Percentiles rank a stretch among this genome's conserved stretches.
Conservation (phyloP, 1,140 invertebrate species). For the Trichogramma pretiosum region DNA sequence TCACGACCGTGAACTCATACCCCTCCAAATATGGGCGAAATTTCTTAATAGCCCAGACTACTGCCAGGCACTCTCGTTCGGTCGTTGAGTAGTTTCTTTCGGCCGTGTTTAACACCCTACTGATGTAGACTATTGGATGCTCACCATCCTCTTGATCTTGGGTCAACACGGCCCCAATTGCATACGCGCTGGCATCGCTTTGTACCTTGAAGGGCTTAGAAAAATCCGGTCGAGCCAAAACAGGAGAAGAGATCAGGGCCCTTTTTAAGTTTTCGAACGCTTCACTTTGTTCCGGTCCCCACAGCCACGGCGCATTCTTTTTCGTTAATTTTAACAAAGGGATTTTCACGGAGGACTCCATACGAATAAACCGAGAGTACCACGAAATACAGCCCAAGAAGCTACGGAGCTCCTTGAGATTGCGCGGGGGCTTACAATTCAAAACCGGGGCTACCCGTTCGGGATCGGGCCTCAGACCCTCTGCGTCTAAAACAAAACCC, state of each 20-base stretch:
- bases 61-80: slow-evolving; percentile 43
- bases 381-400: no score
- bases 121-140: slow-evolving; percentile 9
- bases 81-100: slow-evolving; percentile 23
- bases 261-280: slow-evolving; percentile 18
- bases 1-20: no score
- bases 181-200: slow-evolving; percentile 3
- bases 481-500: slow-evolving; percentile 1
- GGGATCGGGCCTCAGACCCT: slow-evolving; percentile 5
- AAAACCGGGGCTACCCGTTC: no score
- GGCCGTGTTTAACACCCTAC: background rate
- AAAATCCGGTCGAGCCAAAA: slow-evolving; percentile 19
- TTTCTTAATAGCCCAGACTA: slow-evolving; percentile 21
- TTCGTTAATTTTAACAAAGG: slow-evolving; percentile 13
- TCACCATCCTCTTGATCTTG: slow-evolving; percentile 18
- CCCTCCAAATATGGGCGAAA: slow-evolving; percentile 33
- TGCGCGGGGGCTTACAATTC: background rate
- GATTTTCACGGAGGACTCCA: slow-evolving; percentile 26
- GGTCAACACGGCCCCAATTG: slow-evolving; percentile 25
- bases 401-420: slow-evolving; percentile 4
- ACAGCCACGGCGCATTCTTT: background rate
- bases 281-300: background rate
- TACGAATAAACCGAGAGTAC: slow-evolving; percentile 32
- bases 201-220: slow-evolving; percentile 6
- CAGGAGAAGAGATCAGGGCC: slow-evolving; percentile 9